phyloP scores from a whole-genome alignment of 2,113 vertebrate genomes.

The Nerophis lumbriciformis region DNA sequence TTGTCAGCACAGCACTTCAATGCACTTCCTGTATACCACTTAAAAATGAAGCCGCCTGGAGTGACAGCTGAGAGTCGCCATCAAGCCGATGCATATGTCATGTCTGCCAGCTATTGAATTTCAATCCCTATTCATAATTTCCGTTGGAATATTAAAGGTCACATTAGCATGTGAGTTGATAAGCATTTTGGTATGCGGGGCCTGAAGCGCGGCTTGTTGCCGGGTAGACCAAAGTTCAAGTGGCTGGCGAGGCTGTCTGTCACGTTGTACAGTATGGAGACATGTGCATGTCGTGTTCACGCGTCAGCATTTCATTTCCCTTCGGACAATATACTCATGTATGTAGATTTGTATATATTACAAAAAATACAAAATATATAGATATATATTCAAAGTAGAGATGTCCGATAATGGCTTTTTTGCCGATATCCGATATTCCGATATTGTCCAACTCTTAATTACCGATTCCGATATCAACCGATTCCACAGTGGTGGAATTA shows the following conservation, averaged over 20 bases:
- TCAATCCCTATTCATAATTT: conserved; percentile 67
- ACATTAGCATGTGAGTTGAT: conserved; percentile 73
- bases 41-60: conserved; percentile 7
- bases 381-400: too few species aligned
- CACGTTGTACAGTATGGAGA: conserved; percentile 16
- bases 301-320: conserved; percentile 1
- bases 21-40: too few species aligned
- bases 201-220: conserved; percentile 28
- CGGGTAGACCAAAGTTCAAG: conserved; percentile 17
- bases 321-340: too few species aligned
- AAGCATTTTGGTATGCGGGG: conserved; percentile 57
- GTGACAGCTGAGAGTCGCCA: conserved; percentile 29
- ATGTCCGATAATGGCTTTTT: too few species aligned
- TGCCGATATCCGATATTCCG: too few species aligned
- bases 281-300: conserved; percentile 5
- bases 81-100: conserved; percentile 46
- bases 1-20: too few species aligned
- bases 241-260: conserved; percentile 6
- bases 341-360: too few species aligned
- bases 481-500: too few species aligned
- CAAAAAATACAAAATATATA: too few species aligned
- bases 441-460: too few species aligned
- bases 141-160: conserved; percentile 70
- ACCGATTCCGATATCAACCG: too few species aligned
- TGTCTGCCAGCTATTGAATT: conserved; percentile 61